Percentiles rank a stretch among this genome's conserved stretches.
These are phyloP conservation scores for Danio choprae DNA, from an alignment of 2,797 vertebrate species.

Conservation along the genomic window DNA sequence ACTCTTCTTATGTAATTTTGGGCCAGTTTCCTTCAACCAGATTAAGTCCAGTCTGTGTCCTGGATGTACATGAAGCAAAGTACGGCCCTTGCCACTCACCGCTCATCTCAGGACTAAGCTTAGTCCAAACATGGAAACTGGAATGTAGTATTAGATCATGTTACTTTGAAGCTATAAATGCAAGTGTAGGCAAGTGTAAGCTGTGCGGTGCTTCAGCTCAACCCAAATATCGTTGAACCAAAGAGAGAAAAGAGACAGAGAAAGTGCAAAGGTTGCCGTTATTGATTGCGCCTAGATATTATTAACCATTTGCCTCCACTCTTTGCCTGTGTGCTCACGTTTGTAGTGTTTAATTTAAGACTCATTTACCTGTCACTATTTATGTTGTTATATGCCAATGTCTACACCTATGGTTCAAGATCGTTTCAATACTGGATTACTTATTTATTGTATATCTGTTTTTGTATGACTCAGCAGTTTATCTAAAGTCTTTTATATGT, in stretches of 20 bases:
- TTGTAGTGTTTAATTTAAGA: slow-evolving; percentile 29
- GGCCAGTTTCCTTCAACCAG: not conserved
- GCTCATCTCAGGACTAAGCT: slow-evolving; percentile 1
- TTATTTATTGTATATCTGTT: slow-evolving; percentile 57
- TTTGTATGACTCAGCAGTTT: slow-evolving; percentile 49
- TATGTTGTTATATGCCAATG: slow-evolving; percentile 27
- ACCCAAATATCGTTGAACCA: slow-evolving; percentile 58
- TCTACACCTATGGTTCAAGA: slow-evolving; percentile 27
- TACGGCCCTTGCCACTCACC: not conserved
- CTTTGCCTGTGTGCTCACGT: slow-evolving; percentile 3
- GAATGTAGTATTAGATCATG: slow-evolving; percentile 33
- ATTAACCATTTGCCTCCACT: slow-evolving; percentile 40
- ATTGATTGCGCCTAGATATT: slow-evolving; percentile 40
- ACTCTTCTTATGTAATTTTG: slow-evolving; percentile 8
- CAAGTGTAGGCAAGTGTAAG: slow-evolving; percentile 22
- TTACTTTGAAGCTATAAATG: slow-evolving; percentile 32
- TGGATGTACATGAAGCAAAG: not conserved
- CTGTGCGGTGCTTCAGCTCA: slow-evolving; percentile 38
- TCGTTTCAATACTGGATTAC: slow-evolving; percentile 24
- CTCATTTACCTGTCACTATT: slow-evolving; percentile 38
- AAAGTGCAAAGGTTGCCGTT: slow-evolving; percentile 52
- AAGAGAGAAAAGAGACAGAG: slow-evolving; percentile 39
- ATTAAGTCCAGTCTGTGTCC: slow-evolving; percentile 5
- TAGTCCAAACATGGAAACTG: slow-evolving; percentile 33
- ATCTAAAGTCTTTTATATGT: slow-evolving; percentile 14